These are phyloP conservation scores for Lepisosteus oculatus DNA, from an alignment of 2,113 vertebrate species.

Conservation along the genomic window DNA sequence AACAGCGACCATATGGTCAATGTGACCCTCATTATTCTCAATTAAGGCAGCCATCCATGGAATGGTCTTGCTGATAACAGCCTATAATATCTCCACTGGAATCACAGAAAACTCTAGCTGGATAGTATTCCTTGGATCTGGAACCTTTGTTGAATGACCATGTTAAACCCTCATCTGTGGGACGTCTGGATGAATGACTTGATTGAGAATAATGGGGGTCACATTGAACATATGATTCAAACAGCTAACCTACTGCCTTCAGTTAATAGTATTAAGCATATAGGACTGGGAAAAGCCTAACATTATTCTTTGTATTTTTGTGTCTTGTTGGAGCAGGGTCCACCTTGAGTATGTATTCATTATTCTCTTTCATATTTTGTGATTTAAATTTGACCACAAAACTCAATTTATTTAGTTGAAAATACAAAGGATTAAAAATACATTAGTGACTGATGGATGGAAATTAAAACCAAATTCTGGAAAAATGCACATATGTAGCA, in stretches of 20 bases:
- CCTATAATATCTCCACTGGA: constrained; percentile 69
- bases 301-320: no score
- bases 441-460: no score
- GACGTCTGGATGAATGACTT: constrained; percentile 57
- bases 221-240: constrained; percentile 67
- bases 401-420: no score
- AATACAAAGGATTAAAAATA: no score
- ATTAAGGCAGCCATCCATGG: constrained; percentile 81
- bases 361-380: no score
- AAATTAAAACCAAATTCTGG: no score
- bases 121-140: constrained; percentile 47
- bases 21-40: constrained; percentile 83
- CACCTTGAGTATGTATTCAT: no score
- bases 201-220: constrained; percentile 67
- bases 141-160: constrained; percentile 40
- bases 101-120: constrained; percentile 51
- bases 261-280: neutral
- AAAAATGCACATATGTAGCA: no score
- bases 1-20: constrained; percentile 80
- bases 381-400: no score
- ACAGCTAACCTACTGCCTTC: constrained; percentile 58
- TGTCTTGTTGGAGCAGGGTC: no score
- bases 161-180: constrained; percentile 37
- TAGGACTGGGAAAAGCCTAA: no score
- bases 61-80: constrained; percentile 75